Percentiles rank a stretch among this genome's conserved stretches.
These are phyloP conservation scores for Maniola jurtina DNA, from an alignment of 1,140 invertebrate species.

Conservation along the genomic window DNA sequence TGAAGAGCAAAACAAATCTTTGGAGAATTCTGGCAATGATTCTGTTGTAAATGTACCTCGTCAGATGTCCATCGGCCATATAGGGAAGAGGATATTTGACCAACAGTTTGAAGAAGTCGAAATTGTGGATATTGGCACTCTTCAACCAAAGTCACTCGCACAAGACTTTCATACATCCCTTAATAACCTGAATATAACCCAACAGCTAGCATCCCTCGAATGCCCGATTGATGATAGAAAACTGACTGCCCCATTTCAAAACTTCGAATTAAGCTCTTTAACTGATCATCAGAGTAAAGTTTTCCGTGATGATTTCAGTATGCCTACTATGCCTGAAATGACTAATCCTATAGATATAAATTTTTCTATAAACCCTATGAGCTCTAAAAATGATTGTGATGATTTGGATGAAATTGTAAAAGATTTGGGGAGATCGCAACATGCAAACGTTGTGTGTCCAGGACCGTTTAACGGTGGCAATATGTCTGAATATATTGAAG, in stretches of 20 bases:
- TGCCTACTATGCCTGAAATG: constrained; percentile 43
- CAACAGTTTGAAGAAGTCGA: constrained; percentile 67
- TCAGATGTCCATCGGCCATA: constrained; percentile 44
- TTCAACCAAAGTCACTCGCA: constrained; percentile 28
- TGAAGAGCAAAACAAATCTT: constrained; percentile 66
- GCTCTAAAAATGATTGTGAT: constrained; percentile 42
- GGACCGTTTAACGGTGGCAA: constrained; percentile 36
- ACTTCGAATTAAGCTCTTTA: constrained; percentile 57
- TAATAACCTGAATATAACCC: constrained; percentile 50
- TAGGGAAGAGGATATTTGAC: constrained; percentile 59
- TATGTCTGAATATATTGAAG: constrained; percentile 60
- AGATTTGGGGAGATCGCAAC: constrained; percentile 43
- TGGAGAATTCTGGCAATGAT: constrained; percentile 64
- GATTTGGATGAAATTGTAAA: constrained; percentile 64
- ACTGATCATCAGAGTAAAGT: constrained; percentile 58
- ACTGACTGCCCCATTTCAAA: constrained; percentile 39
- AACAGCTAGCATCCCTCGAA: constrained; percentile 49
- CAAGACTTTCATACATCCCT: constrained; percentile 45
- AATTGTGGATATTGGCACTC: constrained; percentile 40
- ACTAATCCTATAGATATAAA: constrained; percentile 55
- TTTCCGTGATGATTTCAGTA: constrained; percentile 52
- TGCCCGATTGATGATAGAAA: constrained; percentile 40
- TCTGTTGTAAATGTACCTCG: constrained; percentile 41
- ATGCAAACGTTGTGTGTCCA: constrained; percentile 39
- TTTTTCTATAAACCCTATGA: constrained; percentile 53